phyloP scores from a whole-genome alignment of 2,113 vertebrate genomes.

The Ptilonorhynchus violaceus region DNA sequence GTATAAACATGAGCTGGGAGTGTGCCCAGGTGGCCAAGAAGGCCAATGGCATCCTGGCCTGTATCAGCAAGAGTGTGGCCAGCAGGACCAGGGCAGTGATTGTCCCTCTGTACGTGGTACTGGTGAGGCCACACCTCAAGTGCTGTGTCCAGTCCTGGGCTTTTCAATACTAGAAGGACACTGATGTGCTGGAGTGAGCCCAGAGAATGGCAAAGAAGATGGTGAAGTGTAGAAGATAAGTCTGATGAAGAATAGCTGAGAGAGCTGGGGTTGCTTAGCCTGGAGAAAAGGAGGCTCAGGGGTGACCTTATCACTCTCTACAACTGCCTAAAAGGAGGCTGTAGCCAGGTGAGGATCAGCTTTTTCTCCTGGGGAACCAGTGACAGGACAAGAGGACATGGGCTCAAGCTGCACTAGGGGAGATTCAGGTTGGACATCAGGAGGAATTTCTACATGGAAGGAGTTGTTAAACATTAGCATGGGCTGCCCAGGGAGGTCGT shows the following conservation, averaged over 20 bases:
- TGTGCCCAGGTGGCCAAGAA: background rate
- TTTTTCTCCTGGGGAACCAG: background rate
- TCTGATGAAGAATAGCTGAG: background rate
- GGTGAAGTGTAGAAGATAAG: background rate
- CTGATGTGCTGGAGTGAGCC: too few species aligned
- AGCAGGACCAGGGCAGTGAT: background rate
- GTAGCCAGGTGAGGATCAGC: rapidly evolving
- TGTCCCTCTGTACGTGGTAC: rapidly evolving
- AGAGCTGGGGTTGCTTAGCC: background rate
- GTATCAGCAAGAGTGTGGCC: background rate
- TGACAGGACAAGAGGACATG: rapidly evolving
- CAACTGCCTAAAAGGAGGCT: background rate
- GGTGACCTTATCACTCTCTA: background rate
- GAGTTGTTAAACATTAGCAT: background rate
- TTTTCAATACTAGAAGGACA: background rate
- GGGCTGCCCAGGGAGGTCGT: too few species aligned
- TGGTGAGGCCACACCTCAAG: rapidly evolving
- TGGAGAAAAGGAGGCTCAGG: background rate
- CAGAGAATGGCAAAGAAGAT: background rate
- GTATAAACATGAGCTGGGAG: background rate
- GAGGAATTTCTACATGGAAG: background rate
- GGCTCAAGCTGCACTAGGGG: background rate
- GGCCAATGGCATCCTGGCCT: rapidly evolving
- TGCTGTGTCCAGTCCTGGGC: background rate
- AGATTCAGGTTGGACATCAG: background rate